A percentile compares a stretch with the other conserved stretches of the same genome.
These are phyloP conservation scores for Phymanthus crucifer DNA, from an alignment of 92 coral and sea anemone species.

Conservation along the genomic window DNA sequence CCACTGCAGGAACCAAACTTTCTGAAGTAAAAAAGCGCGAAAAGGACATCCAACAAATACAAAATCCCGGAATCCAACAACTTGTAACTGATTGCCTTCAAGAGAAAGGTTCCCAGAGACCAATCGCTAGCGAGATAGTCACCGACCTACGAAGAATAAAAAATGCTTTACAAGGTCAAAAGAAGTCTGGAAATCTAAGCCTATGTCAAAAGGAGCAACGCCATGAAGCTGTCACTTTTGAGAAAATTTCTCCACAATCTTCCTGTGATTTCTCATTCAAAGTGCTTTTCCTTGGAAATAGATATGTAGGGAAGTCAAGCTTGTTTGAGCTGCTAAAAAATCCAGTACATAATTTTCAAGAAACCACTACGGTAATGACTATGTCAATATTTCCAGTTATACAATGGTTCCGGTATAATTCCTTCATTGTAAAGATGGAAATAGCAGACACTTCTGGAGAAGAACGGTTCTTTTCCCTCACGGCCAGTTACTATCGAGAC, in stretches of 20 bases:
- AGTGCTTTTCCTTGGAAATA: conserved; percentile 68
- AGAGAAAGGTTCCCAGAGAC: conserved; percentile 57
- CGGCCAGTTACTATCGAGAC: conserved; percentile 65
- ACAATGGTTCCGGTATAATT: conserved; percentile 54
- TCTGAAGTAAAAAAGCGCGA: conserved; percentile 62
- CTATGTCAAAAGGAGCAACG: neutral
- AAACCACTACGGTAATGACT: conserved; percentile 31
- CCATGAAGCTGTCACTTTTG: conserved; percentile 17
- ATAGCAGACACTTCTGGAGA: conserved; percentile 80
- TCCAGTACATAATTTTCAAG: conserved; percentile 43
- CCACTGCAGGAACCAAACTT: conserved; percentile 16
- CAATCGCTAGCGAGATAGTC: conserved; percentile 38
- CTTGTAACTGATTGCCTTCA: conserved; percentile 66
- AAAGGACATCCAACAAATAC: conserved; percentile 60
- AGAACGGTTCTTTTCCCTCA: conserved; percentile 58
- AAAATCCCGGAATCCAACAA: conserved; percentile 37
- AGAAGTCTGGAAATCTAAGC: no score
- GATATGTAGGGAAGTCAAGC: conserved; percentile 78
- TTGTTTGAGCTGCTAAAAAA: conserved; percentile 57
- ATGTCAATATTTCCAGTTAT: conserved; percentile 46
- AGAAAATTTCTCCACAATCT: conserved; percentile 35
- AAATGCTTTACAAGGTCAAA: neutral
- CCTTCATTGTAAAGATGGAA: conserved; percentile 49
- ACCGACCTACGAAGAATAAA: conserved; percentile 41
- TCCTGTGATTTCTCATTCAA: conserved; percentile 56